These are phyloP conservation scores for Apteryx owenii DNA, from an alignment of 2,113 vertebrate species.

Conservation along the genomic window DNA sequence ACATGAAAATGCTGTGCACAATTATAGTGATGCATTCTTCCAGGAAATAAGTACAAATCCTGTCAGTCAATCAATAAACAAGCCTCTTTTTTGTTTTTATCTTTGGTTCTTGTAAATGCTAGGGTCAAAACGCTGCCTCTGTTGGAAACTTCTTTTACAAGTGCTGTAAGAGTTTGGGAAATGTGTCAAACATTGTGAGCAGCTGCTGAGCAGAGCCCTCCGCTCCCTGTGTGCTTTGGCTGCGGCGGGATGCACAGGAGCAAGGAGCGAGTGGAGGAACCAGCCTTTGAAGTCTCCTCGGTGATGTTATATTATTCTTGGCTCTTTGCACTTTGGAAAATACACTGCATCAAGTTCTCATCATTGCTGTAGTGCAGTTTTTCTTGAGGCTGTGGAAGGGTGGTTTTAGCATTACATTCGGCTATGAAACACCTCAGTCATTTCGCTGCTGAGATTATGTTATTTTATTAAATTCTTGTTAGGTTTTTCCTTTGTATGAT, in stretches of 20 bases:
- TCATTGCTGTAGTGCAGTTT: slow-evolving; percentile 69
- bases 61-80: slow-evolving; percentile 23
- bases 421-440: slow-evolving; percentile 76
- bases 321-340: slow-evolving; percentile 82
- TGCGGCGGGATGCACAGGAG: slow-evolving; percentile 81
- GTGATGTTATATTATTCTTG: slow-evolving; percentile 89
- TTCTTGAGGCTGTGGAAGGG: slow-evolving; percentile 74
- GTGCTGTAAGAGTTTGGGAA: slow-evolving; percentile 74
- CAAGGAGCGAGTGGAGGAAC: slow-evolving; percentile 62
- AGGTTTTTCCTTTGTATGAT: not conserved
- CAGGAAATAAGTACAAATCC: slow-evolving; percentile 14
- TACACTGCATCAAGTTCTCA: slow-evolving; percentile 80
- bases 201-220: slow-evolving; percentile 72
- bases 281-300: slow-evolving; percentile 84
- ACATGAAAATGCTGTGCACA: not conserved
- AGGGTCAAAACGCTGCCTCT: slow-evolving; percentile 60
- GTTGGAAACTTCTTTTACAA: slow-evolving; percentile 81
- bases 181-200: slow-evolving; percentile 74
- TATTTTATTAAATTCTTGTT: slow-evolving; percentile 56
- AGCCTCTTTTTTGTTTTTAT: not conserved
- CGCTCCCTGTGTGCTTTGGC: slow-evolving; percentile 78
- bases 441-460: slow-evolving; percentile 34
- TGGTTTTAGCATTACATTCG: slow-evolving; percentile 77
- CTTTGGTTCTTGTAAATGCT: slow-evolving; percentile 14
- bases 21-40: slow-evolving; percentile 1